phyloP scores from a whole-genome alignment of 1,140 invertebrate species.

The Eumeta japonica region DNA sequence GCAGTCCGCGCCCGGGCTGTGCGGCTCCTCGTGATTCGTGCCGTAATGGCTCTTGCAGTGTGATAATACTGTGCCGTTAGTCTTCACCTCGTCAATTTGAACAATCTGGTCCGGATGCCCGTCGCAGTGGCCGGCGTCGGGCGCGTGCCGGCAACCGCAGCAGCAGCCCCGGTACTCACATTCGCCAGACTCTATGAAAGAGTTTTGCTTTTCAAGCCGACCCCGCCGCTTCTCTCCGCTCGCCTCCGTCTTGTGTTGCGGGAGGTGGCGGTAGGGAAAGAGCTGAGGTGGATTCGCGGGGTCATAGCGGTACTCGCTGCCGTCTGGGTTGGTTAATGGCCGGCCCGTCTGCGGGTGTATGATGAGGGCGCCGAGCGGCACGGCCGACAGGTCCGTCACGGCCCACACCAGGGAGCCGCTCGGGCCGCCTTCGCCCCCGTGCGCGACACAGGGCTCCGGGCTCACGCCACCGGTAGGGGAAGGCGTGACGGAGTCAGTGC shows the following conservation, averaged over 20 bases:
- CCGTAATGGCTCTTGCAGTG: no score
- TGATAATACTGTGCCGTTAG: no score
- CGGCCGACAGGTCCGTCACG: slow-evolving; percentile 76
- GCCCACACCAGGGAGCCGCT: slow-evolving; percentile 70
- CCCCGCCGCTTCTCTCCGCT: slow-evolving; percentile 31
- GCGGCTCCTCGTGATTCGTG: no score
- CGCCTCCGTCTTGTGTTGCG: slow-evolving; percentile 11
- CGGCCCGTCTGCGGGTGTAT: slow-evolving; percentile 73
- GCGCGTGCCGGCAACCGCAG: no score
- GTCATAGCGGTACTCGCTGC: slow-evolving; percentile 45
- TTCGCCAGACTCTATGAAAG: slow-evolving; percentile 29
- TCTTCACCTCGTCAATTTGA: no score
- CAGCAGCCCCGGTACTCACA: slow-evolving; percentile 6
- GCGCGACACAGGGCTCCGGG: slow-evolving; percentile 20
- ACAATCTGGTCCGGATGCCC: slow-evolving; percentile 37
- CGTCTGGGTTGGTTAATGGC: slow-evolving; percentile 43
- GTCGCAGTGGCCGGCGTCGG: slow-evolving; percentile 21
- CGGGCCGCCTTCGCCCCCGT: slow-evolving; percentile 6
- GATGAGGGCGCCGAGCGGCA: slow-evolving; percentile 80
- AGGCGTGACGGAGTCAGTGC: slow-evolving; percentile 73
- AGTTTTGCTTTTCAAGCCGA: slow-evolving; percentile 40
- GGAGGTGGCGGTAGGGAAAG: background rate
- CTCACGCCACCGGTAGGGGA: slow-evolving; percentile 62
- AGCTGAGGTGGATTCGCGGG: slow-evolving; percentile 36
- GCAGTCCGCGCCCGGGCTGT: no score